phyloP scores from a whole-genome alignment of 2,888 invertebrate species.

The Choreutis nemorana region DNA sequence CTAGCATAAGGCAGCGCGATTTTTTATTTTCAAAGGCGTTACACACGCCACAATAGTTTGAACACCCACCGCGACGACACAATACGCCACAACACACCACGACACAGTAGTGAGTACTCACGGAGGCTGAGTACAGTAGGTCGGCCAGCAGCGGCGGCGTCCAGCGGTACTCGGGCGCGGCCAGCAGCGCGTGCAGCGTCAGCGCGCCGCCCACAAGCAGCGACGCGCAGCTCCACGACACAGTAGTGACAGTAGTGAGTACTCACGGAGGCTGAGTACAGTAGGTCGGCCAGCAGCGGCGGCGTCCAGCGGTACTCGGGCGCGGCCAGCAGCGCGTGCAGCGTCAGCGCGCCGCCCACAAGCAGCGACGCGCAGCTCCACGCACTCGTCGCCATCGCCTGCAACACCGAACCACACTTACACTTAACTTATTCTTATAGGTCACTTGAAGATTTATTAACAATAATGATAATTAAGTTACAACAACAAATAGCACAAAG shows the following conservation, averaged over 20 bases:
- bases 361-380: constrained; percentile 30
- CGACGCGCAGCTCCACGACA: constrained; percentile 26
- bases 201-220: constrained; percentile 28
- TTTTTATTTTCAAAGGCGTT: no score
- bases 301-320: constrained; percentile 23
- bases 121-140: constrained; percentile 16
- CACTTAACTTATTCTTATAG: no score
- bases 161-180: constrained; percentile 21
- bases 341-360: constrained; percentile 26
- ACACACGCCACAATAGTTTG: no score
- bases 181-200: constrained; percentile 28
- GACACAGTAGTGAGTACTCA: not conserved
- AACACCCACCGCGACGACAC: no score
- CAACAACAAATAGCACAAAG: no score
- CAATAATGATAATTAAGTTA: no score
- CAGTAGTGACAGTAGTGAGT: no score
- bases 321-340: constrained; percentile 27
- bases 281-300: constrained; percentile 15
- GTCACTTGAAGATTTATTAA: no score
- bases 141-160: constrained; percentile 17
- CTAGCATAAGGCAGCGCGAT: no score
- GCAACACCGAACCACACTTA: constrained; percentile 13
- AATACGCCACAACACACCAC: no score
- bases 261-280: constrained; percentile 22
- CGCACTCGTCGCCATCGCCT: constrained; percentile 18